Percentiles rank a stretch among this genome's conserved stretches.
Conservation (phyloP, 2,113 vertebrate species). For the Saimiri boliviensis region DNA sequence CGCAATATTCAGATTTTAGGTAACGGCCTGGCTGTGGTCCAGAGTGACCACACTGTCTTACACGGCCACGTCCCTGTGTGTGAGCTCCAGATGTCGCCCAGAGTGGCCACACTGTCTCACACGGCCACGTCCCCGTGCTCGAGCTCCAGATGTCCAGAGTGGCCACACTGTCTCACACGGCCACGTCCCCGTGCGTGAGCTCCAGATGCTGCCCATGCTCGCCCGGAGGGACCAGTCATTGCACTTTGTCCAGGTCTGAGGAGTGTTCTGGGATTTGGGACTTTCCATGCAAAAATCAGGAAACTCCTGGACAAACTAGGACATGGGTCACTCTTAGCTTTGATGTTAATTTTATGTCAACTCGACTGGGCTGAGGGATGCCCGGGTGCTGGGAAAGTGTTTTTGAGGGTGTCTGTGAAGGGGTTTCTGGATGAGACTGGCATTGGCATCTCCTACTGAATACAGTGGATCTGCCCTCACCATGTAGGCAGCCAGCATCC, state of each 20-base stretch:
- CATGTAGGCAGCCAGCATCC: no score
- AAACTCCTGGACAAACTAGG: neutral
- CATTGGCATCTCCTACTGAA: no score
- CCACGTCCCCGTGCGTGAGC: accelerated
- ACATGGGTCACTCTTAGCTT: neutral
- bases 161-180: accelerated
- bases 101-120: accelerated
- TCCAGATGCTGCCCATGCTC: neutral
- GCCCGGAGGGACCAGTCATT: neutral
- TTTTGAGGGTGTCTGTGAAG: neutral
- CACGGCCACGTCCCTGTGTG: accelerated
- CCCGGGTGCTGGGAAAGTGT: no score
- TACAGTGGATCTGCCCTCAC: no score
- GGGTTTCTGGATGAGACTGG: neutral
- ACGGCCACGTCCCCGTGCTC: accelerated
- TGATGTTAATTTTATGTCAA: neutral
- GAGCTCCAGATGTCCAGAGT: neutral
- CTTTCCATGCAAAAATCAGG: neutral
- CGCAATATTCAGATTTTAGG: neutral
- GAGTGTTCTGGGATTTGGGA: neutral
- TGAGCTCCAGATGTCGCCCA: neutral
- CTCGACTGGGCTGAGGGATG: neutral
- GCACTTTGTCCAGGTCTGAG: neutral
- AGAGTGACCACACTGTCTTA: accelerated
- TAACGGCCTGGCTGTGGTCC: neutral